A percentile compares a stretch with the other conserved stretches of the same genome.
These are phyloP conservation scores for Physocephala rufipes DNA, from an alignment of 2,888 invertebrate genomes.

Conservation along the genomic window DNA sequence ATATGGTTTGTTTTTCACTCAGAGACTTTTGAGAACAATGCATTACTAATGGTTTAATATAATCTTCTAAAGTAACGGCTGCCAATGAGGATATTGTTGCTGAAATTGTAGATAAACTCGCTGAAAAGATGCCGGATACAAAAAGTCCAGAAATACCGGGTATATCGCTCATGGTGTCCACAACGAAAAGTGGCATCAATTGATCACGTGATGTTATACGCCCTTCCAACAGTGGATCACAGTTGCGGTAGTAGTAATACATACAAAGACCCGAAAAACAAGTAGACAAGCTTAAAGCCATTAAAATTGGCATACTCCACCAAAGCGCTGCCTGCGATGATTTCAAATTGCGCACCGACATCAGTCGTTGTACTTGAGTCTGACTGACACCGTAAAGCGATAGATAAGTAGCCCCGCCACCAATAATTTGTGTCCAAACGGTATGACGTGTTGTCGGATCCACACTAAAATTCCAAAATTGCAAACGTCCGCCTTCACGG, in stretches of 20 bases:
- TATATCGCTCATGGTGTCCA: conserved; percentile 75
- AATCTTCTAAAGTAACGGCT: conserved; percentile 90
- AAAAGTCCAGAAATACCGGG: conserved; percentile 90
- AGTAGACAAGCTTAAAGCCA: conserved; percentile 77
- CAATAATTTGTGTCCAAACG: conserved; percentile 82
- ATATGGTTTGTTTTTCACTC: conserved; percentile 65
- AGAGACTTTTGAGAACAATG: conserved; percentile 61
- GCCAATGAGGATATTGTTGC: conserved; percentile 90
- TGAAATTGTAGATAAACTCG: conserved; percentile 89
- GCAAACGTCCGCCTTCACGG: conserved; percentile 73
- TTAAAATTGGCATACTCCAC: conserved; percentile 83
- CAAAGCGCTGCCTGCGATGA: conserved; percentile 79
- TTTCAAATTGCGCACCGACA: conserved; percentile 76
- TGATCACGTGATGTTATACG: conserved; percentile 77
- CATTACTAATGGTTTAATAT: conserved; percentile 71
- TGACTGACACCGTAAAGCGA: conserved; percentile 90
- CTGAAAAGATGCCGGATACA: conserved; percentile 91
- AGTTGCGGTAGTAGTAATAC: conserved; percentile 82
- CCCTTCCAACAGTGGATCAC: conserved; percentile 78
- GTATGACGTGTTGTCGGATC: conserved; percentile 87
- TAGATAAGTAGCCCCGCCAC: conserved; percentile 82
- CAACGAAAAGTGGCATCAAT: conserved; percentile 81
- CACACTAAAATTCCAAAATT: conserved; percentile 74
- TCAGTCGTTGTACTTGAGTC: conserved; percentile 79
- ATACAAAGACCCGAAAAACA: conserved; percentile 83